Evolutionary conservation across 2,888 invertebrate genomes (phyloP).

Genomic region (Cheilosia vernalis): DNA sequence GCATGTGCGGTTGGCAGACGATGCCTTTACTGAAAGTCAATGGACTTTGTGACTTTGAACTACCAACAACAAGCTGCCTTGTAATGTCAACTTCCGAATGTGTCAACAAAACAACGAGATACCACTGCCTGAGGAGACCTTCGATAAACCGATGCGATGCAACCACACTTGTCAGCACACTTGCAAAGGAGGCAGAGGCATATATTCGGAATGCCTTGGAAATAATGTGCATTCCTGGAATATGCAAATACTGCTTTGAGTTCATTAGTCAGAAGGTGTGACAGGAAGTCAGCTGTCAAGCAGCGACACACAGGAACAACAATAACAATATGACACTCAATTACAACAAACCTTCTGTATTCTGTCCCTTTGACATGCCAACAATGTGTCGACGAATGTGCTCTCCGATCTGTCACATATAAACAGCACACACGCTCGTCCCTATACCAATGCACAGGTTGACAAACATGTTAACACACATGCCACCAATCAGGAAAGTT

Average conservation of each 20-base stretch:
- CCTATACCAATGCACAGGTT: conserved; percentile 44
- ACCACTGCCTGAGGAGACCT: conserved; percentile 26
- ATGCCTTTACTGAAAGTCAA: conserved; percentile 5
- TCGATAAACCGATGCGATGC: conserved; percentile 28
- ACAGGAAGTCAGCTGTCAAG: conserved; percentile 71
- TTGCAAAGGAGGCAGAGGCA: conserved; percentile 19
- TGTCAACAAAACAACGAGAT: conserved; percentile 10
- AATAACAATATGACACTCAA: conserved; percentile 74
- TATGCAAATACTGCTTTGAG: conserved; percentile 73
- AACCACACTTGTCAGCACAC: conserved; percentile 40
- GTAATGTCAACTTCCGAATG: conserved; percentile 36
- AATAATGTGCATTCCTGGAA: conserved; percentile 59
- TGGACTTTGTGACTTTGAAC: conserved; percentile 42
- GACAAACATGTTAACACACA: conserved; percentile 74
- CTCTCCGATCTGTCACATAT: conserved; percentile 15
- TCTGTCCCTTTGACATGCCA: conserved; percentile 72
- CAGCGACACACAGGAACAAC: conserved; percentile 59
- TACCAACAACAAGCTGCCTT: conserved; percentile 26
- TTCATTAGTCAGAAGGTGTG: conserved; percentile 75
- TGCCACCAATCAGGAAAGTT: conserved; percentile 74
- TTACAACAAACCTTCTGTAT: conserved; percentile 74
- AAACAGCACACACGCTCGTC: neutral
- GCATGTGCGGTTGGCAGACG: neutral
- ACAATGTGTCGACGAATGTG: conserved; percentile 71
- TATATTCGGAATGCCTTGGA: conserved; percentile 60